Base-by-base conservation (phyloP, 2,113 vertebrate genomes). In the Carollia perspicillata region DNA sequence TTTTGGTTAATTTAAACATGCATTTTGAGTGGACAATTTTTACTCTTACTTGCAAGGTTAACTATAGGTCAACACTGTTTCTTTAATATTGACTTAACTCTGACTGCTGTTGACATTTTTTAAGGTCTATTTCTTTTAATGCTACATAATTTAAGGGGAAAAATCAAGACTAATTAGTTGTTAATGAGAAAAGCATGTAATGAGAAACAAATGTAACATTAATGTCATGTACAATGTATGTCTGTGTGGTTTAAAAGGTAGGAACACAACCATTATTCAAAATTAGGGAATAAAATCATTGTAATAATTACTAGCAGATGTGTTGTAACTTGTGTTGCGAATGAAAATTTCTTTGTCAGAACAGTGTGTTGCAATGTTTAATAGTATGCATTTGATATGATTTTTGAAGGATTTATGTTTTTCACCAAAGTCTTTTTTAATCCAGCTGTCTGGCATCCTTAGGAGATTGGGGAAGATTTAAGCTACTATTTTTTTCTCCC, bases 171-270 rank as follows among this genome's bases (percentile, higher is more conserved):
- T 98, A 99, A 98, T 99, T 99, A 99, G 98, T 98, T 97, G 98
- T 98, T 99, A 99, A 98, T 99, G 98, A 99, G 98, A 98, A 98
- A 98, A 92, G 95, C 95, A 97, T 98, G 98, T 99, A 99, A 99
- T 97, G 97, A 98, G 98, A 98, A 98, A 95, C 98, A 98, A 99
- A 97, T 98, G 97, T 98, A 99, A 98, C 95, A 96, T 98, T 99
- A 98, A 97, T 98, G 98, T 97, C 97, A 78, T 98, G 97, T 98
- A 99, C 95, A 97, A 97, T 96, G 91, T 97, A 97, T 95, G 80
- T 95, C 84, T 89, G 30, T 71, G 44, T 90, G 89, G 75, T 55
- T 92, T 97, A 95, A 97, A 93, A 91, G 65, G 68, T 87, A 95
- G 60, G 90, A 97, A 97, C 90, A 90, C 18, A 97, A 93, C 65